Evolutionary conservation across 1,140 invertebrate species (phyloP).

Genomic region (Melanaphis sacchari): DNA sequence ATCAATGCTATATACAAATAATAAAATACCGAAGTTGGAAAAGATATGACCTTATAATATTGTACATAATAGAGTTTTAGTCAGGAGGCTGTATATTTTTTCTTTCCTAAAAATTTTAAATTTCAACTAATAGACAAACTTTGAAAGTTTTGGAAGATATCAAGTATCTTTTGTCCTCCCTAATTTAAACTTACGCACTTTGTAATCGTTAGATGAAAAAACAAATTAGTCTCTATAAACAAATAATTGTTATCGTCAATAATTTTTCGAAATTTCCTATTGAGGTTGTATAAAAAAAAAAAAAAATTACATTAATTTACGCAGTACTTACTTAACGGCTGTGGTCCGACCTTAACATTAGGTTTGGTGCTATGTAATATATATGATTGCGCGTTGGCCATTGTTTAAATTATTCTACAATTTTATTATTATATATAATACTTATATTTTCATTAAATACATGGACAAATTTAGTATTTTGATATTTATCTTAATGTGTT

Average conservation of each 20-base stretch:
- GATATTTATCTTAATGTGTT: not conserved
- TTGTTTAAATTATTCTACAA: not conserved
- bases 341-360: not conserved
- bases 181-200: not conserved
- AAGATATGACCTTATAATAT: not conserved
- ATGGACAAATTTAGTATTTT: not conserved
- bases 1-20: not conserved
- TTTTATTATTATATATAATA: constrained; percentile 2
- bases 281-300: not conserved
- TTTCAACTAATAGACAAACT: not conserved
- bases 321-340: not conserved
- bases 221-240: no score
- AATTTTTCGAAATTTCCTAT: not conserved
- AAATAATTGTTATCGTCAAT: not conserved
- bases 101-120: not conserved
- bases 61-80: not conserved
- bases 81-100: not conserved
- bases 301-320: not conserved
- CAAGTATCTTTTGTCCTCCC: not conserved
- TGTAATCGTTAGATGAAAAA: not conserved
- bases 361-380: not conserved
- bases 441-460: not conserved
- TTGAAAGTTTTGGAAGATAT: not conserved
- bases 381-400: not conserved
- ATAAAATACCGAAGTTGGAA: not conserved